These are phyloP conservation scores for Apotomis capreana DNA, from an alignment of 2,888 invertebrate genomes.

Conservation along the genomic window DNA sequence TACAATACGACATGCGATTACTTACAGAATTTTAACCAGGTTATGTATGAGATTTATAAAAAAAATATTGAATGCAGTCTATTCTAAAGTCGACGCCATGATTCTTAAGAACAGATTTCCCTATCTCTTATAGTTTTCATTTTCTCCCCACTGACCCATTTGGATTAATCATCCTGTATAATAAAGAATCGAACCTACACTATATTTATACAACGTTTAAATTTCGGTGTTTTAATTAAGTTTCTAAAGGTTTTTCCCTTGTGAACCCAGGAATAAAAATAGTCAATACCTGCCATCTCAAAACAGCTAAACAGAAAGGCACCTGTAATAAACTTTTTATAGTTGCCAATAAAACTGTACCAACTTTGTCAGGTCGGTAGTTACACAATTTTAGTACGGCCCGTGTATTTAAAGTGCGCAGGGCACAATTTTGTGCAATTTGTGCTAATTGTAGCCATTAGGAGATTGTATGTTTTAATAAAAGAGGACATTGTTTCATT, in stretches of 20 bases:
- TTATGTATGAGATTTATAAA: too few relatives aligned
- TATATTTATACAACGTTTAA: too few relatives aligned
- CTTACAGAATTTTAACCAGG: too few relatives aligned
- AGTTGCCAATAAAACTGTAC: slow-evolving; percentile 34
- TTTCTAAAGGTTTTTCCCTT: not conserved
- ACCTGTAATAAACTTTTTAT: slow-evolving; percentile 40
- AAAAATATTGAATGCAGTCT: too few relatives aligned
- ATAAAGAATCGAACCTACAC: too few relatives aligned
- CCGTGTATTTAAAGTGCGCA: slow-evolving; percentile 27
- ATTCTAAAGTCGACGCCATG: too few relatives aligned
- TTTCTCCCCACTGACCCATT: too few relatives aligned
- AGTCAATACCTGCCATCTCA: slow-evolving; percentile 10
- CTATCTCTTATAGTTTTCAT: too few relatives aligned
- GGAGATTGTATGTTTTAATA: slow-evolving; percentile 28
- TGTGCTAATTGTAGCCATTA: slow-evolving; percentile 32
- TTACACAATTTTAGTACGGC: slow-evolving; percentile 32
- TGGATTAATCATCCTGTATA: too few relatives aligned
- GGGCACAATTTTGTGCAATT: slow-evolving; percentile 38
- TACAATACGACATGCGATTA: too few relatives aligned
- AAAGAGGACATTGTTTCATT: slow-evolving; percentile 17
- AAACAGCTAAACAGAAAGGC: slow-evolving; percentile 28
- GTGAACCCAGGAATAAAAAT: not conserved
- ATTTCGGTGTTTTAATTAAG: not conserved
- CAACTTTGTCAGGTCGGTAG: slow-evolving; percentile 36
- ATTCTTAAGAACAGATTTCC: too few relatives aligned